Evolutionary conservation across 35 echinoderm and acorn worm genomes (phyloP).

Genomic region (Heliocidaris erythrogramma): DNA sequence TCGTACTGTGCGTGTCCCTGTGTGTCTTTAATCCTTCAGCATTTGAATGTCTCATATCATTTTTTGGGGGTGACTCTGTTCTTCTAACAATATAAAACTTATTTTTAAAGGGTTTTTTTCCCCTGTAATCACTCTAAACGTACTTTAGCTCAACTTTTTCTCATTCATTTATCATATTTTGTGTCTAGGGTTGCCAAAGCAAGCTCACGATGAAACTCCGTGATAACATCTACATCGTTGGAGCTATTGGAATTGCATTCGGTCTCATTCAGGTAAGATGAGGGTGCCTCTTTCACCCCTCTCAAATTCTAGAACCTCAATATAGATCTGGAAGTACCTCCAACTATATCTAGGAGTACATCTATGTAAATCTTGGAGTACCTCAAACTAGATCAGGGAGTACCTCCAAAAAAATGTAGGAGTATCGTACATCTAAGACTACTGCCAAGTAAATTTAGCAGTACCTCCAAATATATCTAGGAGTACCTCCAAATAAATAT

Average conservation of each 20-base stretch:
- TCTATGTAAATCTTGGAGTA: background rate
- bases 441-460: no score
- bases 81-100: no score
- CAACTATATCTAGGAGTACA: background rate
- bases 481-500: no score
- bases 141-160: no score
- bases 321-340: background rate
- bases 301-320: background rate
- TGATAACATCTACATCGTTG: slow-evolving; percentile 59
- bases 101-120: no score
- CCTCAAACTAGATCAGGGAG: background rate
- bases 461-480: no score
- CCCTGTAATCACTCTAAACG: no score
- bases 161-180: no score
- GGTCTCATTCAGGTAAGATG: slow-evolving; percentile 58
- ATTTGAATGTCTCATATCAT: no score
- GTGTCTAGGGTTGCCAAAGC: slow-evolving; percentile 37
- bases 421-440: background rate
- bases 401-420: background rate
- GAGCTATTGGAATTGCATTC: slow-evolving; percentile 56
- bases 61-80: no score
- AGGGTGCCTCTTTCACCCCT: background rate
- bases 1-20: no score
- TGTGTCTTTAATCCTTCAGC: no score
- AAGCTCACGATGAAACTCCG: background rate